Evolutionary conservation across 2,113 vertebrate genomes (phyloP), one percentile per base, ranked within the genome.

Genomic region (Brachyistius frenatus): DNA sequence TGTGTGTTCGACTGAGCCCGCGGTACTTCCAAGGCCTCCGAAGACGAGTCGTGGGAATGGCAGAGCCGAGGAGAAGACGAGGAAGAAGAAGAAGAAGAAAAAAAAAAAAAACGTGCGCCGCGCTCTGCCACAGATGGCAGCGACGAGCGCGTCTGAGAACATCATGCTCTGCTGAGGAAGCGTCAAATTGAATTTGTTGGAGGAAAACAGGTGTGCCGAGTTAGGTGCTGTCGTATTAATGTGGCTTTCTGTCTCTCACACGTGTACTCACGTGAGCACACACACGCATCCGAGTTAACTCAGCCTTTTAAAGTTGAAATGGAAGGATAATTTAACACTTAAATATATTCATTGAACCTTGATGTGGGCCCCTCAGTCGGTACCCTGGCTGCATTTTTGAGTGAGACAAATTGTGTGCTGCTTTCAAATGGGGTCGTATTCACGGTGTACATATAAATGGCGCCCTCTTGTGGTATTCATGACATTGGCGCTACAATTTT

Each of bases 171-270:
- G 77, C 80, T 10, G 81, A 62, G 85, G 73, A 80, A 83, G 76
- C 66, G 61, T 80, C 83, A 88, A 85, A 86, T 88, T 86, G 83
- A 87, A 90, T 89, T 88, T 92, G 84, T 83, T 16, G 68, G 75
- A 81, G 80, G 57, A 54, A 86, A 84, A 76, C 78, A 80, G 80
- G 83, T 89, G 73, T 78, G 84, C 53, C 57, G 73, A 78, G 83
- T 70, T 61, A 63, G 76, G 75, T 76, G 74, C 62, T 76, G 78
- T 83, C 36, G 53, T 57, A 66, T 83, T 64, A 76, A 72, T 66
- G 61, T 47, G 56, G 46, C 62, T 63, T 36, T 30, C 62, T 68
- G 66, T 76, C 52, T 63, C 67, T 0, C 65, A 14, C 23, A 23
- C 23, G 23, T 23, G 23, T 23, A 23, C 23, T 23, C 23, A 23